Conservation (phyloP, 2,888 invertebrate species). For the Danaus chrysippus region DNA sequence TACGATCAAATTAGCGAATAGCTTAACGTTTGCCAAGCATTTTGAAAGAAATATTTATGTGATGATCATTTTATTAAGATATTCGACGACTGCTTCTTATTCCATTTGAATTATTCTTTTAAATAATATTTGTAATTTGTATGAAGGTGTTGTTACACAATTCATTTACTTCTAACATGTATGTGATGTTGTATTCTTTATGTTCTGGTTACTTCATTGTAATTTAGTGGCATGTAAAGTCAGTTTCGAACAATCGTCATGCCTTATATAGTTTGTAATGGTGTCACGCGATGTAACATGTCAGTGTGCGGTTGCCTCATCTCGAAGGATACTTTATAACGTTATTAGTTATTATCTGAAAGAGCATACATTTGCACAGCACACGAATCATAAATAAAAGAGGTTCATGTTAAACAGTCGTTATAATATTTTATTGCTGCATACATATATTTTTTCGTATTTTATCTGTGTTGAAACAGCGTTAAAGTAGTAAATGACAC, state of each 20-base stretch:
- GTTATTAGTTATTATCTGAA: constrained; percentile 58
- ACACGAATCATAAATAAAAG: constrained; percentile 12
- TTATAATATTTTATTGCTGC: constrained; percentile 1
- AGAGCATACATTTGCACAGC: constrained; percentile 55
- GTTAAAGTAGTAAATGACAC: constrained; percentile 1
- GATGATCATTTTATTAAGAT: too few relatives aligned
- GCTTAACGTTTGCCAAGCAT: background rate
- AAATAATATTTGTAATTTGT: too few relatives aligned
- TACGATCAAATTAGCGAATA: background rate
- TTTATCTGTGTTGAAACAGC: constrained; percentile 1
- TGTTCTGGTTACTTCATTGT: too few relatives aligned
- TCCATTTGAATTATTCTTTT: too few relatives aligned
- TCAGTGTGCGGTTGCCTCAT: constrained; percentile 44
- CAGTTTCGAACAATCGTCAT: constrained; percentile 3
- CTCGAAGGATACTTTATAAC: constrained; percentile 53
- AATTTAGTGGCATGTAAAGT: background rate
- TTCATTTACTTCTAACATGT: too few relatives aligned
- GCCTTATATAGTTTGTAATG: constrained; percentile 17
- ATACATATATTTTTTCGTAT: background rate
- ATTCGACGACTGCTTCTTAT: too few relatives aligned
- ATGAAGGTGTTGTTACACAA: too few relatives aligned
- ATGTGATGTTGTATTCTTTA: too few relatives aligned
- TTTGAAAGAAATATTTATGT: too few relatives aligned
- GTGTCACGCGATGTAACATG: constrained; percentile 63
- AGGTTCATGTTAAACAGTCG: background rate